These are phyloP conservation scores for Engraulis encrasicolus DNA, from an alignment of 2,113 vertebrate species.

Conservation along the genomic window DNA sequence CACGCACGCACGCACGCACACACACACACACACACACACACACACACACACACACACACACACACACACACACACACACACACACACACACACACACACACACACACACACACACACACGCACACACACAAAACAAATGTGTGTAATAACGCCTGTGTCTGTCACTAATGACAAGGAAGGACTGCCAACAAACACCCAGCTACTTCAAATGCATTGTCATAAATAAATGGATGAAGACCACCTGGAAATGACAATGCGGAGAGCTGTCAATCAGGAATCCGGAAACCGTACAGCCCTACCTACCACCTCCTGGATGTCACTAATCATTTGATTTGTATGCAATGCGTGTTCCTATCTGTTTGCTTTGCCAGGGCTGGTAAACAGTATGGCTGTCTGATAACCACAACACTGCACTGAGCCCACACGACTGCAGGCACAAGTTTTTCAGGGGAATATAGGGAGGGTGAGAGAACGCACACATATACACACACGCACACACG, in stretches of 20 bases:
- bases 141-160: background rate
- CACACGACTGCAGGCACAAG: background rate
- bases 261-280: slow-evolving; percentile 6
- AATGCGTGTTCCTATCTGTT: background rate
- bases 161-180: background rate
- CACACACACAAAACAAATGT: too few species aligned
- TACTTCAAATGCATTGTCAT: background rate
- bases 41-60: too few species aligned
- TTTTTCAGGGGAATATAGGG: background rate
- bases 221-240: slow-evolving; percentile 8
- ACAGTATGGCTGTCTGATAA: background rate
- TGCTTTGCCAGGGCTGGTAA: background rate
- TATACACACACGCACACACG: too few species aligned
- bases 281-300: too few species aligned
- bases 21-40: slow-evolving; percentile 1
- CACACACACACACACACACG: too few species aligned
- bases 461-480: background rate
- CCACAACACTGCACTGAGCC: background rate
- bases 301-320: too few species aligned
- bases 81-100: too few species aligned
- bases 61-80: too few species aligned
- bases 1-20: background rate
- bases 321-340: too few species aligned
- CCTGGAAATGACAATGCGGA: background rate
- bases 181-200: background rate